Evolutionary conservation across 2,888 invertebrate genomes (phyloP), one percentile per base, ranked within the genome.

Genomic region (Pegoplata infirma): DNA sequence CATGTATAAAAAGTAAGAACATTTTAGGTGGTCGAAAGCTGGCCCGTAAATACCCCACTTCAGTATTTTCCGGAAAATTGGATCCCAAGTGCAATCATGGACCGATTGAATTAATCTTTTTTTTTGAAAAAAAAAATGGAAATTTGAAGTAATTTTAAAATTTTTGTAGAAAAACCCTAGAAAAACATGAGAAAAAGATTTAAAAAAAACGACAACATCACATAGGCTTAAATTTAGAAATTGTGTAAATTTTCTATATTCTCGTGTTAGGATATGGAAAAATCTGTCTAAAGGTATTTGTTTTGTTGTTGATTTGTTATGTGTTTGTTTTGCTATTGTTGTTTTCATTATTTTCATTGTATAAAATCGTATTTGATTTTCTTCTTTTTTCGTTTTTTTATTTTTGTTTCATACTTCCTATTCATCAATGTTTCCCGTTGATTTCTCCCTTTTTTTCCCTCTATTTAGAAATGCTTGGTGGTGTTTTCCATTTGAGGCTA

Each of bases 401-500:
- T 66, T 51, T 68, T 51, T 76, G 25, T 23, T 40, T 0, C n/a
- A 40, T n/a, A 7, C 51, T 21, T 55, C 47, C 8, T 59, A 3
- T 17, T 44, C 47, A 59, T 66, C 53, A 25, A 55, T 53, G 44
- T 16, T 66, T 59, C n/a, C n/a, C n/a, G n/a, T 16, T 68, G 49
- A 5, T 49, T 53, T 64, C 10, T 51, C 56, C n/a, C n/a, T 49
- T 51, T 36, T 32, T 56, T 74, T 28, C 23, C 17, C 71, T 32
- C 25, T 12, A 36, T 32, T 28, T 61, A 96, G 95, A 86, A 94
- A 94, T 86, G 94, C 96, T 5, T 96, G 95, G 95, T 95, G 95
- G 95, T 95, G 95, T 85, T 95, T 96, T 83, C 96, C 96, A 0
- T 96, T 96, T 84, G 96, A 96, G 90, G 95, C 95, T 0, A 93